Percentiles rank a stretch among this genome's conserved stretches.
Evolutionary conservation across 2,797 vertebrate genomes (phyloP).

Genomic region (Cyprinella venusta): DNA sequence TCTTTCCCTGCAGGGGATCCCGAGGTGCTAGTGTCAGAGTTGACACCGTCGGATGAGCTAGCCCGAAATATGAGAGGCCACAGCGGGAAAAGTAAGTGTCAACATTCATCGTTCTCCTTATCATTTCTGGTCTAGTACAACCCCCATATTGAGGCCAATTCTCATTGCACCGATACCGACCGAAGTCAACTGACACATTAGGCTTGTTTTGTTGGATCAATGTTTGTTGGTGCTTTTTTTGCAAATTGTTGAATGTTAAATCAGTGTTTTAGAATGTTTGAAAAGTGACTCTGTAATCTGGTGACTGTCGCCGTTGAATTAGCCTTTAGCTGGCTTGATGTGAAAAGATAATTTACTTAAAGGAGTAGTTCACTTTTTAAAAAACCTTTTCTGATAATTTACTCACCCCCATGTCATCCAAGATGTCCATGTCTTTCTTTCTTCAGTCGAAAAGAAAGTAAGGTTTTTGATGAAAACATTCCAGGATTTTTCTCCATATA

Average conservation of each 20-base stretch:
- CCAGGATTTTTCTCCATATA: too few species aligned
- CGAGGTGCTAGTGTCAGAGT: constrained; percentile 92
- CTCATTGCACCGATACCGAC: background rate
- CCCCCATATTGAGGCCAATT: background rate
- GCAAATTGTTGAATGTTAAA: background rate
- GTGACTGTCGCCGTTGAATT: background rate
- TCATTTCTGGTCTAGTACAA: background rate
- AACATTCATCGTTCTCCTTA: background rate
- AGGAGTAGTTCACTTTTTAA: too few species aligned
- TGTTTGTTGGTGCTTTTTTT: background rate
- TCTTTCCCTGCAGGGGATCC: constrained; percentile 74
- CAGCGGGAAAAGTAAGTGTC: constrained; percentile 80
- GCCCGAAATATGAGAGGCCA: constrained; percentile 89
- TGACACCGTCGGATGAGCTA: constrained; percentile 88
- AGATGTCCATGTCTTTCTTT: too few species aligned
- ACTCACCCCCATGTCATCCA: too few species aligned
- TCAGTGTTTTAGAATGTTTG: background rate
- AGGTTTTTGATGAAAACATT: too few species aligned
- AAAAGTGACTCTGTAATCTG: background rate
- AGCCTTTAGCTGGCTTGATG: background rate
- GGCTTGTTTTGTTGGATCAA: background rate
- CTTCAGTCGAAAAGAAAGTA: too few species aligned
- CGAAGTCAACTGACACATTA: background rate
- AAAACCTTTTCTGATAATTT: too few species aligned
- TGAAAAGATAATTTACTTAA: background rate